phyloP scores from a whole-genome alignment of 2,113 vertebrate genomes.

The Thunnus maccoyii region DNA sequence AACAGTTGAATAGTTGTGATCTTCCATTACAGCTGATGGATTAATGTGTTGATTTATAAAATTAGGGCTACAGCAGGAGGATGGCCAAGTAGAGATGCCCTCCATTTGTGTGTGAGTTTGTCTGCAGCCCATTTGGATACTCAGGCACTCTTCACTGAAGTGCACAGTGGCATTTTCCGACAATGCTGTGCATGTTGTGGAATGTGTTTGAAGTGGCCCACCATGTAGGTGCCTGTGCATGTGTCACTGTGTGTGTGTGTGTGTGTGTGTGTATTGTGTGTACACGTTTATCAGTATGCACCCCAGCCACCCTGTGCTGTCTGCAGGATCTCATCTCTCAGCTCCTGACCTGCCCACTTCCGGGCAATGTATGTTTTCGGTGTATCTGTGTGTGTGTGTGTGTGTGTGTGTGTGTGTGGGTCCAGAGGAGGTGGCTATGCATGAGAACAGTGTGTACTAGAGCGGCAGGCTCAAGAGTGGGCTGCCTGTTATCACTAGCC shows the following conservation, averaged over 20 bases:
- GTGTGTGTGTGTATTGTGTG: conserved; percentile 31
- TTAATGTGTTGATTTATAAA: conserved; percentile 14
- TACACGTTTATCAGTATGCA: conserved; percentile 18
- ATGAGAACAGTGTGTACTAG: conserved; percentile 61
- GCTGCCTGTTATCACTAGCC: conserved; percentile 58
- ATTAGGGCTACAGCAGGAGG: background rate
- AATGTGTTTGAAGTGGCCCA: conserved; percentile 87
- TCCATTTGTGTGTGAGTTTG: conserved; percentile 45
- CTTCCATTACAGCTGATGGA: background rate
- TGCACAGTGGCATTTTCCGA: conserved; percentile 81
- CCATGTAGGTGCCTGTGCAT: conserved; percentile 75
- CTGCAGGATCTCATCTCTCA: conserved; percentile 62
- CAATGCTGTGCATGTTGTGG: conserved; percentile 81
- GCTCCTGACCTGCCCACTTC: conserved; percentile 58
- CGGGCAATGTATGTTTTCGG: conserved; percentile 34
- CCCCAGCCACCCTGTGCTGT: conserved; percentile 39
- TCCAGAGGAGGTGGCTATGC: conserved; percentile 37
- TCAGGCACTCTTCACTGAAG: conserved; percentile 71
- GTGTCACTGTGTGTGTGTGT: conserved; percentile 35
- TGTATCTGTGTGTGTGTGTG: conserved; percentile 20
- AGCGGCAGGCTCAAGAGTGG: conserved; percentile 35
- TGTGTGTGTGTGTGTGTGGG: conserved; percentile 18
- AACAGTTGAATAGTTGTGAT: background rate
- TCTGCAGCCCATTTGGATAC: conserved; percentile 57
- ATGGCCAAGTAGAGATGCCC: background rate